A percentile compares a stretch with the other conserved stretches of the same genome.
Evolutionary conservation across 2,888 invertebrate genomes (phyloP).

Genomic region (Phyto melanocephala): DNA sequence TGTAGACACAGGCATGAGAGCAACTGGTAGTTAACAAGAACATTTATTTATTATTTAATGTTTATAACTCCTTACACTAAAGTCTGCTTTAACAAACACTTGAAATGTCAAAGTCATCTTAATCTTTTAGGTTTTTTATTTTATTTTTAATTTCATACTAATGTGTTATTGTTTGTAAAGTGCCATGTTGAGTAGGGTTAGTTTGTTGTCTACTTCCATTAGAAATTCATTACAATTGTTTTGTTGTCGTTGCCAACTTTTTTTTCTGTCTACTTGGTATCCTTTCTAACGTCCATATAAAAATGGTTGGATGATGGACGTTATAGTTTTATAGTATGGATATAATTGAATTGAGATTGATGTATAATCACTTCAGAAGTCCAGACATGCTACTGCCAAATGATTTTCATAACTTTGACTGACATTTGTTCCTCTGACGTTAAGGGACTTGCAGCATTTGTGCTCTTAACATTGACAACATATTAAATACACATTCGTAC

Average conservation of each 20-base stretch:
- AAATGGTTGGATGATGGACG: neutral
- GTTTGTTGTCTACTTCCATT: neutral
- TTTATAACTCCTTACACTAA: neutral
- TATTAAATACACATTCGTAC: constrained; percentile 12
- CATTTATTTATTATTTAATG: neutral
- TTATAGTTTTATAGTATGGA: neutral
- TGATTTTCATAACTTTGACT: constrained; percentile 42
- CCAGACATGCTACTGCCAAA: constrained; percentile 51
- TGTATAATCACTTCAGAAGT: constrained; percentile 49
- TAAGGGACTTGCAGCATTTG: constrained; percentile 22
- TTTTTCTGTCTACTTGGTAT: neutral
- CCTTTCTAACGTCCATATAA: neutral
- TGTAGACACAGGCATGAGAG: neutral
- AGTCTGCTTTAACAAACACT: neutral
- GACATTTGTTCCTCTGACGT: constrained; percentile 32
- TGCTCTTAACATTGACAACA: neutral
- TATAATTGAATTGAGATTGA: constrained; percentile 38
- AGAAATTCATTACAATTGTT: neutral
- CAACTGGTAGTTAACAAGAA: neutral
- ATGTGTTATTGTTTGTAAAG: neutral
- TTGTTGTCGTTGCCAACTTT: neutral
- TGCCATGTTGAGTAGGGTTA: neutral
- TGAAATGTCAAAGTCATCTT: no score
- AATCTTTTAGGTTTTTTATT: neutral
- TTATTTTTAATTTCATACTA: no score